Evolutionary conservation across 1,140 invertebrate genomes (phyloP), one percentile per base, ranked within the genome.

Genomic region (Zaprionus africanus): DNA sequence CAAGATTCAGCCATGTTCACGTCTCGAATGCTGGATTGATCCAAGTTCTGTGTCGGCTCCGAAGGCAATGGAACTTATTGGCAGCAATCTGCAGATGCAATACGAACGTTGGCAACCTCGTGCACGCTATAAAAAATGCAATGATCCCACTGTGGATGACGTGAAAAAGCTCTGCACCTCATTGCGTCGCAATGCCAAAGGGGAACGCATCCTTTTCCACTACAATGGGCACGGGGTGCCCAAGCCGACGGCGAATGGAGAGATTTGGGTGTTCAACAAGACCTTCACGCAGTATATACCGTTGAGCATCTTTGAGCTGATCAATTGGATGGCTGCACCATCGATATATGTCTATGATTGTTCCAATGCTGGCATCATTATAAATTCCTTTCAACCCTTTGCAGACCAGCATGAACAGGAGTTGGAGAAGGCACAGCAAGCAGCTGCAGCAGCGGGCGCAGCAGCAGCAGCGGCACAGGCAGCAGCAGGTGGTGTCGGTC

Each of bases 181-280:
- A 11, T 93, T 99, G 59, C 94, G 99, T n/a, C 94, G 98, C 81
- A 99, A 99, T 94, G 98, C 99, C 0, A 99, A 99, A 94, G 99
- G 99, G 83, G 99, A 99, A 92, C 95, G 99, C 81, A 98, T 99
- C 24, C 94, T 99, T 6, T 99, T 99, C 94, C 99, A 99, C 94
- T 99, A 99, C 92, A 99, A 99, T 94, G 99, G 99, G 0, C 99
- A 99, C 93, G 99, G 99, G 53, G 99, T 99, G 60, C 99, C 99
- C 46, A 98, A 97, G 93, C 99, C 99, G 38, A 99, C 99, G 9
- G 95, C 95, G 31, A 99, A 99, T 94, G 99, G 99, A 13, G 99
- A 99, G 95, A 99, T 99, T 88, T 99, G 99, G 99, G 99, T 99
- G 5, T 99, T 99, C 93, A 99, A 99, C 94, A 93, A 98, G 96